Evolutionary conservation across 2,797 vertebrate species (phyloP).

Genomic region (Lagorchestes hirsutus): DNA sequence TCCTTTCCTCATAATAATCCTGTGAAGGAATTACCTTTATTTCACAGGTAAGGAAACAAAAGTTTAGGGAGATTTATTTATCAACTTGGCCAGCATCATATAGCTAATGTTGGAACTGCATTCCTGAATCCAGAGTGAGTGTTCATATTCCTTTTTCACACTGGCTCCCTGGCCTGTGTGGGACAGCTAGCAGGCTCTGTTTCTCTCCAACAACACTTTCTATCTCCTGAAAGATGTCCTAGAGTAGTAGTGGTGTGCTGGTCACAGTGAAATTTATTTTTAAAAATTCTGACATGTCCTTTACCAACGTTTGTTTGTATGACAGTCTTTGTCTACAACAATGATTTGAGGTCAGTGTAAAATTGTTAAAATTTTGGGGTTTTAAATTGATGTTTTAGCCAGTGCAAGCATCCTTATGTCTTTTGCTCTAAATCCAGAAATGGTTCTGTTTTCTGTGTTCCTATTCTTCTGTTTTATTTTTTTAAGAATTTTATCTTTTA

Average conservation of each 20-base stretch:
- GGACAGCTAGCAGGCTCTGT: neutral
- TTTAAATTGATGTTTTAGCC: constrained; percentile 39
- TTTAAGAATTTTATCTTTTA: neutral
- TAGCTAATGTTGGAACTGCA: too few relatives aligned
- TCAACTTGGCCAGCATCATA: too few relatives aligned
- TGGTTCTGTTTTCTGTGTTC: neutral
- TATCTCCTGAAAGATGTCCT: constrained; percentile 36
- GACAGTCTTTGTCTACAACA: constrained; percentile 39
- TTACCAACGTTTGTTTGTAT: constrained; percentile 32
- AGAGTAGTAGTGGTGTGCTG: constrained; percentile 29
- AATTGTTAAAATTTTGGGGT: neutral
- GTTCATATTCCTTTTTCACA: too few relatives aligned
- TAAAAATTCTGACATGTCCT: constrained; percentile 46
- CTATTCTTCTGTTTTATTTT: constrained; percentile 14
- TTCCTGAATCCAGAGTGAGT: too few relatives aligned
- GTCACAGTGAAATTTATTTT: constrained; percentile 64
- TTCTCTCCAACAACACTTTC: constrained; percentile 39
- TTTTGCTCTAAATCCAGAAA: neutral
- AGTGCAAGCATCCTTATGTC: constrained; percentile 2
- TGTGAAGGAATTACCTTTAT: neutral
- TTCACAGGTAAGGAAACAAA: too few relatives aligned
- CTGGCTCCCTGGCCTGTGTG: neutral
- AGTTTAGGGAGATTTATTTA: too few relatives aligned
- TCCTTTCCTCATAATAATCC: neutral
- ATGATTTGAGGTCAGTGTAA: constrained; percentile 36